These are phyloP conservation scores for Phylloscopus trochilus DNA, from an alignment of 2,113 vertebrate genomes.

Conservation along the genomic window DNA sequence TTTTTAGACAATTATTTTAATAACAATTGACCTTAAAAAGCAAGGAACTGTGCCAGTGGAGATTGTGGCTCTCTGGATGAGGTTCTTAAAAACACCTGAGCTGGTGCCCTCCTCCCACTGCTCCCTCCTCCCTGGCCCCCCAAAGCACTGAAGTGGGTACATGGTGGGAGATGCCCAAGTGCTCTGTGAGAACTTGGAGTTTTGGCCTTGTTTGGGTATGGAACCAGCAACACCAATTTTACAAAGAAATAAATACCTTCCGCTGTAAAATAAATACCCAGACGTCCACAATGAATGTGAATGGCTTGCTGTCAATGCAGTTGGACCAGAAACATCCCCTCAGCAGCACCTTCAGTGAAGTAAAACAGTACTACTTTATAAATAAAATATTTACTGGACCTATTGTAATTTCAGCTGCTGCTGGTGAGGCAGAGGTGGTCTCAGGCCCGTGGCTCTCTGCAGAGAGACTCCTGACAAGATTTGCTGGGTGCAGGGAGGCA, in stretches of 20 bases:
- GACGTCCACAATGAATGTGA: background rate
- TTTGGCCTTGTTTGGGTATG: background rate
- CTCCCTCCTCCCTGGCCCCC: background rate
- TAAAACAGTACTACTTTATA: background rate
- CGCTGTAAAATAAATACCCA: background rate
- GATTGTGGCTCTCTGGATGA: background rate
- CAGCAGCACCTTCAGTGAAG: background rate
- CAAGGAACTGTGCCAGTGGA: fast-evolving
- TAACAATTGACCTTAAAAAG: background rate
- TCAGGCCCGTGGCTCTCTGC: fast-evolving
- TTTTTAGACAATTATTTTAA: background rate
- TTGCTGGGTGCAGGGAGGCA: background rate
- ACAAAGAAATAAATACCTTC: constrained; percentile 22
- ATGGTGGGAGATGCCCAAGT: background rate
- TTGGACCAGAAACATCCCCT: background rate
- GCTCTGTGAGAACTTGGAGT: background rate
- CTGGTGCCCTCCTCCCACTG: too few species aligned
- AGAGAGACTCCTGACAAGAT: background rate
- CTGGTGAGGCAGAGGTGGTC: background rate
- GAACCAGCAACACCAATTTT: background rate
- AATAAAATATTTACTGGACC: background rate
- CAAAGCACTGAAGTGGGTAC: fast-evolving
- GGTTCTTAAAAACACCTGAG: background rate
- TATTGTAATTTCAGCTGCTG: background rate
- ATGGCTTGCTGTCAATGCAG: background rate